Base-by-base conservation (phyloP, 2,797 vertebrate species). In the Molossus alvarezi region DNA sequence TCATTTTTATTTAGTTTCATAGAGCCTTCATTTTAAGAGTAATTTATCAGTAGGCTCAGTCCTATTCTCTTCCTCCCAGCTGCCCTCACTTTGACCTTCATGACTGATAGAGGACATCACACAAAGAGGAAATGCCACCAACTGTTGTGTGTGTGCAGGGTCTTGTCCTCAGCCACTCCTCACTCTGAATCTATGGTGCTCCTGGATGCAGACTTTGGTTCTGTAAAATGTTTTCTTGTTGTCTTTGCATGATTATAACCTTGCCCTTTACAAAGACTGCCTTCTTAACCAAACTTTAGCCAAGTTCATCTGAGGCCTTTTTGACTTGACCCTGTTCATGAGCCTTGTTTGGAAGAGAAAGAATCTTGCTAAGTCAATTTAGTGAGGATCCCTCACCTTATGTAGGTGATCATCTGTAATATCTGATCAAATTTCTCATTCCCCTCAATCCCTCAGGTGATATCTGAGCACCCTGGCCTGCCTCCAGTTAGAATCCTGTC, bases 81-180 rank as follows among this genome's bases (percentile, higher is more conserved):
- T 41, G 25, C 45, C 29, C 14, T 82, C 9, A 55, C 9, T 29
- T 41, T 18, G 12, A 53, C 9, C 15, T 9, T 88, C 37, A 51
- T 1, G 13, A 20, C 11, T 37, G 53, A 62, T 6, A 62, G 21
- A 6, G 7, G 4, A 9, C 29, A 23, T 13, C 6, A 25, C 6
- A 23, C 37, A 13, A 25, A 27, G 27, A 15, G 51, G 20, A 55
- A 29, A 45, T 3, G 11, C 37, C 75, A 41, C 11, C 37, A 58
- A 25, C 5, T 4, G 5, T 1, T 18, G 15, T 58, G 6, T 17
- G 9, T 10, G 3, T 9, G 0, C 10, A 60, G 14, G 33, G 11
- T 14, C 25, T 72, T 51, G 0, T 58, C 11, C 29, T 64, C 18
- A 55, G 41, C 11, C 2, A 67, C 18, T 21, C 14, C 23, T 84